Evolutionary conservation across 2,113 vertebrate genomes (phyloP), one percentile per base, ranked within the genome.

Genomic region (Apteryx mantelli): DNA sequence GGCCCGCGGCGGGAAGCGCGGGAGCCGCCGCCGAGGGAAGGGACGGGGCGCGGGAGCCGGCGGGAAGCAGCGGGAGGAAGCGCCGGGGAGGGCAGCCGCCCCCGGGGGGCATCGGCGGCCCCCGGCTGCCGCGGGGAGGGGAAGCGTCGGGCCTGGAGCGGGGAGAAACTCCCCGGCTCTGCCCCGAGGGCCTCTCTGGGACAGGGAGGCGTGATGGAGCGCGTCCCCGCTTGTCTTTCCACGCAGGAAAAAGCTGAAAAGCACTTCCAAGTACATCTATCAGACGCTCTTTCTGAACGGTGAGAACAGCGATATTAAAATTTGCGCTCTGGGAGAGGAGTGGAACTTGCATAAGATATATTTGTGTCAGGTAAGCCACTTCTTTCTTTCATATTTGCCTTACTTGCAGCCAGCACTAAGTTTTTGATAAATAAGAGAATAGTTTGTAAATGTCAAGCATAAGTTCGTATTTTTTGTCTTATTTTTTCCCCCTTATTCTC

Each of bases 331-430:
- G 95, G 99, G 99, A 84, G 99, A 99, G 96, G 99, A 99, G 74
- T 99, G 99, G 99, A 99, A 99, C 94, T 98, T 99, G 91, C 99
- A 99, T 95, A 99, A 99, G 97, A 98, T 99, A 16, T 99, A 99
- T 93, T 97, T 99, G 89, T 99, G 99, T 80, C 99, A 99, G 99
- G 99, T 99, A 97, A 96, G 98, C 70, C 18, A 3, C 20, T 48
- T 46, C 88, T 76, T 80, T 13, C 50, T 91, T 61, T 71, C 90
- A 38, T 38, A 38, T 38, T 82, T 77, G 30, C 60, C 25, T 36
- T 16, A 3, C 34, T 61, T 1, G 0, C n/a, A 13, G 1, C 2
- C 22, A 48, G 5, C 74, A 4, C n/a, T 32, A 2, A n/a, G 2
- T 13, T 83, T 70, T 66, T 74, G 32, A 5, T 32, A 20, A 42